phyloP scores from a whole-genome alignment of 2,888 invertebrate species.

The Neocrepidodera transversa region DNA sequence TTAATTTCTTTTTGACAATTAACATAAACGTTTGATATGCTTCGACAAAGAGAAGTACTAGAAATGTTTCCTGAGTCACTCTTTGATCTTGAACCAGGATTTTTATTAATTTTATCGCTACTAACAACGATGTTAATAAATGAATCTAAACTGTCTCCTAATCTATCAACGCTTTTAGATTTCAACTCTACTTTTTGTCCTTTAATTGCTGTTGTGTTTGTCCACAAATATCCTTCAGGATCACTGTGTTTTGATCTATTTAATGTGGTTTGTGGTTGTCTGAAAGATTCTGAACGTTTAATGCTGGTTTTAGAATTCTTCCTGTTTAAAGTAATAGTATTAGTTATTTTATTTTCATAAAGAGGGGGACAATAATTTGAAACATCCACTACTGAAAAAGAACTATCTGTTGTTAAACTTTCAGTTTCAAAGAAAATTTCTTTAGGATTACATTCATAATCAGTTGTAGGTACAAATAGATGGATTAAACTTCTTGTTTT shows the following conservation, averaged over 20 bases:
- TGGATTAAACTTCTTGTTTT: slow-evolving; percentile 76
- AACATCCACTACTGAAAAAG: slow-evolving; percentile 74
- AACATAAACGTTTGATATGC: slow-evolving; percentile 47
- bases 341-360: slow-evolving; percentile 25
- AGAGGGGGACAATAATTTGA: slow-evolving; percentile 58
- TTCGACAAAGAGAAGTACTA: slow-evolving; percentile 47
- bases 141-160: slow-evolving; percentile 74
- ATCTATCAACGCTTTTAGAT: slow-evolving; percentile 79
- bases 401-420: slow-evolving; percentile 71
- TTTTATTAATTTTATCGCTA: slow-evolving; percentile 42
- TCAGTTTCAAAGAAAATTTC: slow-evolving; percentile 66
- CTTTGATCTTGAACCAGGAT: slow-evolving; percentile 41
- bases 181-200: slow-evolving; percentile 39
- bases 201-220: not conserved
- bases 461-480: slow-evolving; percentile 69
- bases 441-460: slow-evolving; percentile 62
- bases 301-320: slow-evolving; percentile 36
- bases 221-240: not conserved
- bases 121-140: slow-evolving; percentile 76
- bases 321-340: slow-evolving; percentile 51
- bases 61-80: slow-evolving; percentile 53
- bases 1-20: slow-evolving; percentile 26
- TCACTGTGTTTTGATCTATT: slow-evolving; percentile 32
- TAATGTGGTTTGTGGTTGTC: slow-evolving; percentile 28
- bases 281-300: slow-evolving; percentile 48